Evolutionary conservation across 2,113 vertebrate species (phyloP).

Genomic region (Equus przewalskii): DNA sequence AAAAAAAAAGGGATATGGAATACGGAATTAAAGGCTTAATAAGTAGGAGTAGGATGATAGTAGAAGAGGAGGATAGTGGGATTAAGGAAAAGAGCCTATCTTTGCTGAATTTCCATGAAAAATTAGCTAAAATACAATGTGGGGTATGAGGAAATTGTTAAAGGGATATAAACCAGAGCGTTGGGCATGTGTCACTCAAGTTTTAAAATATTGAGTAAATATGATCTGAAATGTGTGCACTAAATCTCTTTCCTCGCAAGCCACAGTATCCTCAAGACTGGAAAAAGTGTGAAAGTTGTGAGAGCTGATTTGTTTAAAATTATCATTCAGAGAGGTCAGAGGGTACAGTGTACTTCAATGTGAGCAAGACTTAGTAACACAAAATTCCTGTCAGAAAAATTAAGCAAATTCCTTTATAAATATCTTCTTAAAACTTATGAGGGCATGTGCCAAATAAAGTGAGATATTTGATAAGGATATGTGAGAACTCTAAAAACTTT

Average conservation of each 20-base stretch:
- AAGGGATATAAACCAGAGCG: background rate
- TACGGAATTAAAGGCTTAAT: background rate
- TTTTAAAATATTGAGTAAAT: background rate
- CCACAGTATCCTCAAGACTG: background rate
- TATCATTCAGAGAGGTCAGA: background rate
- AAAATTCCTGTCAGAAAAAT: background rate
- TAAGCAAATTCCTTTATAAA: background rate
- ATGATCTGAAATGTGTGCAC: background rate
- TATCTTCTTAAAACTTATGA: background rate
- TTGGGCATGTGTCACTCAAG: background rate
- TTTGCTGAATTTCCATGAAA: background rate
- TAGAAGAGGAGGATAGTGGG: background rate
- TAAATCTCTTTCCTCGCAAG: background rate
- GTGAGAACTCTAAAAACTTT: background rate
- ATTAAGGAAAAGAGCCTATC: background rate
- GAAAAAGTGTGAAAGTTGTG: background rate
- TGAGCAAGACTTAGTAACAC: background rate
- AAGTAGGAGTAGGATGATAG: background rate
- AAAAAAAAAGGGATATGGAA: background rate
- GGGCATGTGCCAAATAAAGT: background rate
- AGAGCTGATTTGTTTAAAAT: background rate
- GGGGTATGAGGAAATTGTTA: background rate
- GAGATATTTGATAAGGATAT: background rate
- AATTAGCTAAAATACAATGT: background rate
- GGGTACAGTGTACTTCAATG: background rate